phyloP scores from a whole-genome alignment of 2,113 vertebrate genomes.

The Austrofundulus limnaeus region DNA sequence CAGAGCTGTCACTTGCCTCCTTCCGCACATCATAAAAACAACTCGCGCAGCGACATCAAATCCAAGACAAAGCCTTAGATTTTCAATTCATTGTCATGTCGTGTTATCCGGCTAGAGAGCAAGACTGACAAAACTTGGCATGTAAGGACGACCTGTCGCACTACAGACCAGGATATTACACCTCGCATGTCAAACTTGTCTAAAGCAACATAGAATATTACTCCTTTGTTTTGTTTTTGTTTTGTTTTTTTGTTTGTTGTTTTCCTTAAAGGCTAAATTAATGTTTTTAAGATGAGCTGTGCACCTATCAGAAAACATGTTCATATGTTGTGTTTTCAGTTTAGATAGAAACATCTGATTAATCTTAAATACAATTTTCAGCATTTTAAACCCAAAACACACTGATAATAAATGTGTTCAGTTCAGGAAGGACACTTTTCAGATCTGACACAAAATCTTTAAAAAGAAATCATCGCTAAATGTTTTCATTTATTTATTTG shows the following conservation, averaged over 20 bases:
- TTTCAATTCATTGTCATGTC: constrained; percentile 38
- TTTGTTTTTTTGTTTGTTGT: too few species aligned
- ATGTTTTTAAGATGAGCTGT: too few species aligned
- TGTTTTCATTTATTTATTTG: too few species aligned
- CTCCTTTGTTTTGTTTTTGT: neutral
- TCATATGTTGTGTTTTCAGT: too few species aligned
- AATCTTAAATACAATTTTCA: too few species aligned
- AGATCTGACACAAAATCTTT: too few species aligned
- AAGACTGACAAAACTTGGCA: constrained; percentile 45
- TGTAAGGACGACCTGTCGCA: constrained; percentile 13
- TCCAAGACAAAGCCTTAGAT: constrained; percentile 30
- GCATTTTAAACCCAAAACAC: neutral
- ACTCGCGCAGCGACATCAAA: constrained; percentile 37
- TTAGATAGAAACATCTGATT: too few species aligned
- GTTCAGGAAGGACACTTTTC: too few species aligned
- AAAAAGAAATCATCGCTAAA: too few species aligned
- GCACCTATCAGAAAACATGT: too few species aligned
- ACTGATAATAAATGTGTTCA: too few species aligned
- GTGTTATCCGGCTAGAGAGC: constrained; percentile 29
- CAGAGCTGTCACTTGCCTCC: constrained; percentile 1
- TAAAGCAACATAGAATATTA: constrained; percentile 9
- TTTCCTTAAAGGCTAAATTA: too few species aligned
- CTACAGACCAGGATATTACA: constrained; percentile 23
- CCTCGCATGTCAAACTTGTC: constrained; percentile 35
- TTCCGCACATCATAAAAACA: constrained; percentile 28